Percentiles rank a stretch among this genome's conserved stretches.
phyloP scores from a whole-genome alignment of 1,140 invertebrate species.

The Bursaphelenchus mucronatus region DNA sequence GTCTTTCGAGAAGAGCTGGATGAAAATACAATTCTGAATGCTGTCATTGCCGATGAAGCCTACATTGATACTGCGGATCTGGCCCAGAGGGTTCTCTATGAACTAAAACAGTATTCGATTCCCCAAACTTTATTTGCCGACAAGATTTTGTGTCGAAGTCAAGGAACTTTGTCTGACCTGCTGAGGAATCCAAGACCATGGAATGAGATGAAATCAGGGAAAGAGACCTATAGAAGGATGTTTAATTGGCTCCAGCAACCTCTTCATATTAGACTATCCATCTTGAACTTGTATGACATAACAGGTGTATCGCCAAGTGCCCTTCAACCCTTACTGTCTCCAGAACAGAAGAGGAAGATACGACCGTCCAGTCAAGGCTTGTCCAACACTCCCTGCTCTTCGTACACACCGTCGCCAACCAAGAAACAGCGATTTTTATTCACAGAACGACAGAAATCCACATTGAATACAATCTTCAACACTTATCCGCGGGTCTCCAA shows the following conservation, averaged over 20 bases:
- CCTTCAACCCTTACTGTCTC: too few species aligned
- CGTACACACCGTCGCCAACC: too few species aligned
- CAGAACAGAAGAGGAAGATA: too few species aligned
- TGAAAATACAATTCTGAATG: constrained; percentile 38
- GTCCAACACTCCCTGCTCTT: too few species aligned
- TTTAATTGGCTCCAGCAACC: constrained; percentile 61
- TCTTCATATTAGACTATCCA: constrained; percentile 50
- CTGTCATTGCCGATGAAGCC: constrained; percentile 60
- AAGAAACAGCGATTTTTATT: too few species aligned
- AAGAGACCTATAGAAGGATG: constrained; percentile 61
- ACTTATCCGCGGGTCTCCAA: too few species aligned
- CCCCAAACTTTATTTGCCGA: constrained; percentile 61
- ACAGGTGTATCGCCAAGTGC: too few species aligned
- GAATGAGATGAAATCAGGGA: constrained; percentile 61
- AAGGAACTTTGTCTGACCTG: constrained; percentile 60
- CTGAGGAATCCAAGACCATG: constrained; percentile 61
- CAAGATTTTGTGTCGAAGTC: constrained; percentile 51
- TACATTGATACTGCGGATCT: constrained; percentile 61
- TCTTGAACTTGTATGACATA: constrained; percentile 37
- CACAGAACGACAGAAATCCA: too few species aligned
- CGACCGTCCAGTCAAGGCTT: too few species aligned
- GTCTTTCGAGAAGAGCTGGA: too few species aligned
- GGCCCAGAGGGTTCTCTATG: constrained; percentile 59
- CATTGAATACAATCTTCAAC: too few species aligned
- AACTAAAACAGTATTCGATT: constrained; percentile 60